phyloP scores from a whole-genome alignment of 2,888 invertebrate species.

The Globia sparganii region DNA sequence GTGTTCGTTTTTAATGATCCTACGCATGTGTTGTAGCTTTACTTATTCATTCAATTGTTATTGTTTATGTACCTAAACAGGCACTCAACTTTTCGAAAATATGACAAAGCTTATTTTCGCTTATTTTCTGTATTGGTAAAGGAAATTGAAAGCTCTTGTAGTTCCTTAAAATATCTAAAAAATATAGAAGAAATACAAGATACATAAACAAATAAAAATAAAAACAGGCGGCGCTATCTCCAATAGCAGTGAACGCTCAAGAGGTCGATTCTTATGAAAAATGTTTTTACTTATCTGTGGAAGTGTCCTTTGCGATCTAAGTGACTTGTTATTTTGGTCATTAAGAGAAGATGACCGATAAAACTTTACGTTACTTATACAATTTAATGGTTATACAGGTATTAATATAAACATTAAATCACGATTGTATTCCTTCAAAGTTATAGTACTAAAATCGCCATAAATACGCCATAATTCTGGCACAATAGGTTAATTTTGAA shows the following conservation, averaged over 20 bases:
- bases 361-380: constrained; percentile 32
- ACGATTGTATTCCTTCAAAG: no score
- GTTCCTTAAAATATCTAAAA: neutral
- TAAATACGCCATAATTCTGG: neutral
- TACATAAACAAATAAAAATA: constrained; percentile 4
- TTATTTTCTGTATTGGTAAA: neutral
- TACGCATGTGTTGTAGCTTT: neutral
- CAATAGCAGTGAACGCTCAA: constrained; percentile 33
- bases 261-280: constrained; percentile 55
- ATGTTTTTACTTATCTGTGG: constrained; percentile 50
- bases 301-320: constrained; percentile 40
- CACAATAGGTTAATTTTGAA: neutral
- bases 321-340: constrained; percentile 52
- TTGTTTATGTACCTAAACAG: neutral
- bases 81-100: neutral
- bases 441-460: neutral
- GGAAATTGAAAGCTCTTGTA: constrained; percentile 12
- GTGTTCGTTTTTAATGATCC: constrained; percentile 22
- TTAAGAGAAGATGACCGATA: constrained; percentile 47
- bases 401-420: neutral
- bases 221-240: constrained; percentile 31
- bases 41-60: neutral
- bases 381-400: constrained; percentile 14
- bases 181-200: constrained; percentile 34
- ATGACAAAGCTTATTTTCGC: neutral